Conservation (phyloP, 2,888 invertebrate genomes). For the Drosophila atroscutellata region DNA sequence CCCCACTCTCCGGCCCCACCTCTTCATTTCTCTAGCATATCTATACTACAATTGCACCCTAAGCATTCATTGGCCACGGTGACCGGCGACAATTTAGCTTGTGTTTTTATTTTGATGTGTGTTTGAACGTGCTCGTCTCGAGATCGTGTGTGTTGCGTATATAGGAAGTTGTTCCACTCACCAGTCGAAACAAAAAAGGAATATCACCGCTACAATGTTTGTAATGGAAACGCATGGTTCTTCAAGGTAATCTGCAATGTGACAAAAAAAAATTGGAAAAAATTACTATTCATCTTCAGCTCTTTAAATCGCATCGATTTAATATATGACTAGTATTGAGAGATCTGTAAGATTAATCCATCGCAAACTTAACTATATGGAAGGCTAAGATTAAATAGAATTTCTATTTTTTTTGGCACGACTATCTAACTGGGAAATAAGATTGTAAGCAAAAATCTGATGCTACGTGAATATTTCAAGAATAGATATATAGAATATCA, state of each 20-base stretch:
- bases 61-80: conserved; percentile 19
- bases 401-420: background rate
- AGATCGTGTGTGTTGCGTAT: conserved; percentile 11
- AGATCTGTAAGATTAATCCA: background rate
- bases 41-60: conserved; percentile 10
- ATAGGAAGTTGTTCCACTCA: conserved; percentile 5
- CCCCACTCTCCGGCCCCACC: background rate
- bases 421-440: background rate
- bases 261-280: background rate
- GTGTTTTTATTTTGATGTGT: background rate
- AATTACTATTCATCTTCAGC: background rate
- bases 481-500: background rate
- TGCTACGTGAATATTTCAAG: background rate
- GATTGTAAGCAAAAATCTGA: background rate
- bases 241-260: background rate
- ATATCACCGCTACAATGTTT: background rate
- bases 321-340: background rate
- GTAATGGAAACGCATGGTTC: background rate
- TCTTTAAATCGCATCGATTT: background rate
- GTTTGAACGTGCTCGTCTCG: conserved; percentile 35
- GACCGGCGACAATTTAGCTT: conserved; percentile 41
- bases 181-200: background rate
- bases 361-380: background rate
- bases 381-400: background rate
- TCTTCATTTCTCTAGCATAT: background rate